Conservation (phyloP, 2,797 vertebrate genomes). For the Sylvia borin region DNA sequence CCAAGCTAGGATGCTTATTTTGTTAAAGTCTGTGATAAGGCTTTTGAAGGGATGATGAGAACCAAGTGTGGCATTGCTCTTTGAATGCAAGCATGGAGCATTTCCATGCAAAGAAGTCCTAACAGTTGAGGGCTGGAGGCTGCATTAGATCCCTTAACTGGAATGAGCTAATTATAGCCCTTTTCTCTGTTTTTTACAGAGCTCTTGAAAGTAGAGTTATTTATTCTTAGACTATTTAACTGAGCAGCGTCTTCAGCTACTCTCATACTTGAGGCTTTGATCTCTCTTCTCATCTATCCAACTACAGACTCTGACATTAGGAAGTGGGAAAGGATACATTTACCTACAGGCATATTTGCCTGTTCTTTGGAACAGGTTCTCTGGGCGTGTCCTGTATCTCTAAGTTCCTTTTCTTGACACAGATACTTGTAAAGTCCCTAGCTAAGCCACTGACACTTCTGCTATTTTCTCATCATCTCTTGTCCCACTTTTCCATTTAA, state of each 20-base stretch:
- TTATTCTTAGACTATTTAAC: not conserved
- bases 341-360: not conserved
- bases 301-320: not conserved
- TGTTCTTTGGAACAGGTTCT: not conserved
- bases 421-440: not conserved
- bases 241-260: not conserved
- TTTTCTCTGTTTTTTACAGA: not conserved
- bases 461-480: not conserved
- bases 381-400: not conserved
- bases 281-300: not conserved
- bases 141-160: not conserved
- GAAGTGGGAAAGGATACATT: not conserved
- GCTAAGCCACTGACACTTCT: not conserved
- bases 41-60: not conserved
- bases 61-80: not conserved
- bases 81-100: not conserved
- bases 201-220: not conserved
- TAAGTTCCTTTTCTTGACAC: not conserved
- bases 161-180: not conserved
- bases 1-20: not conserved
- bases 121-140: not conserved
- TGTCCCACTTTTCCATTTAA: not conserved
- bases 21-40: not conserved
- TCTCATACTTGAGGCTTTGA: not conserved
- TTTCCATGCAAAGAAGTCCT: not conserved